phyloP scores from a whole-genome alignment of 2,888 invertebrate genomes.

The Perizoma affinitatum region DNA sequence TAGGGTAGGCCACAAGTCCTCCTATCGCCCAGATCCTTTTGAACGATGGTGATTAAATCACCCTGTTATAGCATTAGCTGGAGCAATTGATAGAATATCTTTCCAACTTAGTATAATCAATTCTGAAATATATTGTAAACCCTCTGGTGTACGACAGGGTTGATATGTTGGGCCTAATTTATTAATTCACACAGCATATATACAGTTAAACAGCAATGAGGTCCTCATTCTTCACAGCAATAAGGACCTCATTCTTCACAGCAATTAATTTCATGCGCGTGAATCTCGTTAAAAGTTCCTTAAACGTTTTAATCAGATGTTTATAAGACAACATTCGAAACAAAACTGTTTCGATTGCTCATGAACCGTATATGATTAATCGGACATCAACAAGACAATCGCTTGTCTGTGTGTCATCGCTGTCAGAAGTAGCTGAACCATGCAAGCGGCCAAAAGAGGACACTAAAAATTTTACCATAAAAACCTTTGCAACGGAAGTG shows the following conservation, averaged over 20 bases:
- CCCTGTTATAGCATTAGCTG: no score
- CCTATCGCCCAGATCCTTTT: no score
- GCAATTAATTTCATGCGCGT: no score
- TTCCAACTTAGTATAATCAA: no score
- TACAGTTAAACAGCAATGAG: neutral
- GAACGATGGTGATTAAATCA: no score
- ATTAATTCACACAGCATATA: constrained; percentile 1
- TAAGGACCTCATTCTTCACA: no score
- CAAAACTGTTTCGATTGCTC: constrained; percentile 21
- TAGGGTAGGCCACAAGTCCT: no score
- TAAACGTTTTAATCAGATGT: constrained; percentile 12
- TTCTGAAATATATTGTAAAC: neutral
- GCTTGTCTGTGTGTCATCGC: constrained; percentile 3
- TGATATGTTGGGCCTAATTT: neutral
- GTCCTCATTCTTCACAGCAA: no score
- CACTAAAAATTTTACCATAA: neutral
- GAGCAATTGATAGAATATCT: no score
- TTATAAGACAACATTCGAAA: constrained; percentile 16
- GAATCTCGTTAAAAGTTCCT: constrained; percentile 9
- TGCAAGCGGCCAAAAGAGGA: neutral
- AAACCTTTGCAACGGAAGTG: no score
- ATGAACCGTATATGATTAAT: constrained; percentile 28
- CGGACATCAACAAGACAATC: constrained; percentile 14
- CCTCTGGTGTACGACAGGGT: neutral
- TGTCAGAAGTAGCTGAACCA: constrained; percentile 12